These are phyloP conservation scores for Xiphophorus maculatus DNA, from an alignment of 2,113 vertebrate species.

Conservation along the genomic window DNA sequence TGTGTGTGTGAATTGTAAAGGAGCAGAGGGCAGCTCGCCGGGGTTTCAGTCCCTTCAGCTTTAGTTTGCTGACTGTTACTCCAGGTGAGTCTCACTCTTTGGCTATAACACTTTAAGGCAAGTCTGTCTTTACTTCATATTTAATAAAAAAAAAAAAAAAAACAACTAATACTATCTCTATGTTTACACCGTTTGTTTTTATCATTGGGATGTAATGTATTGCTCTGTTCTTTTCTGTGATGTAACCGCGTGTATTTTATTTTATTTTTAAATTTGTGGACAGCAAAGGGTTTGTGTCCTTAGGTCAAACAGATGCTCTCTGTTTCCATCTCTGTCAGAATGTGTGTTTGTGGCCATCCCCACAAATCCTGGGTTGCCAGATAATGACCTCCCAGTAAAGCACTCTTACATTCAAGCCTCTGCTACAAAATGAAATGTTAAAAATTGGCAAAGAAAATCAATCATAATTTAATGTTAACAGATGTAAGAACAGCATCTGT, in stretches of 20 bases:
- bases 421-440: neutral
- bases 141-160: conserved; percentile 3
- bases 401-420: conserved; percentile 16
- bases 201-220: neutral
- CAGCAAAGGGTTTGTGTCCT: conserved; percentile 26
- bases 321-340: conserved; percentile 32
- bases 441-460: neutral
- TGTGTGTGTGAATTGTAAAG: conserved; percentile 57
- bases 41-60: conserved; percentile 34
- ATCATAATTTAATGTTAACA: conserved; percentile 15
- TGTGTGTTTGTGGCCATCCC: conserved; percentile 28
- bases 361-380: conserved; percentile 38
- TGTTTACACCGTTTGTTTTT: neutral
- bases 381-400: conserved; percentile 45
- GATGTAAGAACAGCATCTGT: conserved; percentile 48
- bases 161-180: neutral
- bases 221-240: neutral
- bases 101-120: neutral
- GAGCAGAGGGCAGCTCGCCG: conserved; percentile 64
- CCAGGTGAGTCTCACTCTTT: conserved; percentile 65
- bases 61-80: conserved; percentile 41
- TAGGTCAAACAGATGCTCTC: conserved; percentile 50
- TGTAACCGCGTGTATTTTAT: neutral
- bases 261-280: neutral
- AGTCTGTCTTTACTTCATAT: neutral